Evolutionary conservation across 2,888 invertebrate species (phyloP).

Genomic region (Ferdinandea cuprea): DNA sequence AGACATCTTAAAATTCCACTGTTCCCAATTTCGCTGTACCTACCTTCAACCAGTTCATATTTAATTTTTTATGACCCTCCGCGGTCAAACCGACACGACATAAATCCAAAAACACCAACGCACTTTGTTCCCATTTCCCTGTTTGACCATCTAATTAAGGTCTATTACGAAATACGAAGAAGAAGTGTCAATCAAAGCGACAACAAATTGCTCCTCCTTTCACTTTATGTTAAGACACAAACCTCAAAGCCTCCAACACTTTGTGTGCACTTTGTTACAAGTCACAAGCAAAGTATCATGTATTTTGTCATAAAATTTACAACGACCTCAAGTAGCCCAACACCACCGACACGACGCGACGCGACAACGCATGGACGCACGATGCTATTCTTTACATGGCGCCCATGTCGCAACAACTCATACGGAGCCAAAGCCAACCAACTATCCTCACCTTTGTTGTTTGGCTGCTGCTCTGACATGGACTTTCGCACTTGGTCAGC

Average conservation of each 20-base stretch:
- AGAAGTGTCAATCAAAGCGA: slow-evolving; percentile 54
- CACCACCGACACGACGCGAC: slow-evolving; percentile 44
- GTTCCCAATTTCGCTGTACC: neutral
- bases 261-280: slow-evolving; percentile 51
- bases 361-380: slow-evolving; percentile 66
- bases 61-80: neutral
- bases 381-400: too few relatives aligned
- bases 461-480: slow-evolving; percentile 47
- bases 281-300: slow-evolving; percentile 7
- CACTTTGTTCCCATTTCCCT: slow-evolving; percentile 22
- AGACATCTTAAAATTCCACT: neutral
- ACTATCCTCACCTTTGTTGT: slow-evolving; percentile 64
- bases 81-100: neutral
- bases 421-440: too few relatives aligned
- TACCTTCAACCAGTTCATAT: neutral
- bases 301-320: slow-evolving; percentile 56
- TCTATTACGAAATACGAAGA: slow-evolving; percentile 46
- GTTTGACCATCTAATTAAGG: slow-evolving; percentile 50
- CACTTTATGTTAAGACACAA: slow-evolving; percentile 34
- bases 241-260: slow-evolving; percentile 10
- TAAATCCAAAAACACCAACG: slow-evolving; percentile 7
- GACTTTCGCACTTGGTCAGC: slow-evolving; percentile 47
- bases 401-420: too few relatives aligned
- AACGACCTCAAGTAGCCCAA: slow-evolving; percentile 42
- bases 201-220: slow-evolving; percentile 60